These are phyloP conservation scores for Heliconius congener DNA, from an alignment of 1,140 invertebrate genomes.

Conservation along the genomic window DNA sequence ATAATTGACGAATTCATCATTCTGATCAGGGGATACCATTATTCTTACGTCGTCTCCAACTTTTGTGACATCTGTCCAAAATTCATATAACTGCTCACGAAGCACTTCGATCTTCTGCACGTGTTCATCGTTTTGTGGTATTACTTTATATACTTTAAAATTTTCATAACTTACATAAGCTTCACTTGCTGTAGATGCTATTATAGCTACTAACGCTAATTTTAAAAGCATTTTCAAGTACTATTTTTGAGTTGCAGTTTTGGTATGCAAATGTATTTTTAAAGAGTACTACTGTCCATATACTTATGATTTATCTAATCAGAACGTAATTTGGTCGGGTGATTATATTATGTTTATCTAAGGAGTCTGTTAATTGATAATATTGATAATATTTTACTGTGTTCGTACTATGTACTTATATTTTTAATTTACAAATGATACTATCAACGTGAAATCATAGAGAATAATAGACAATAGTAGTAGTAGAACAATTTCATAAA, in stretches of 20 bases:
- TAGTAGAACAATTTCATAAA: too few relatives aligned
- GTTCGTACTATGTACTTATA: too few relatives aligned
- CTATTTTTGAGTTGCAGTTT: not conserved
- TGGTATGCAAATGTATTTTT: not conserved
- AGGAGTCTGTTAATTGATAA: too few relatives aligned
- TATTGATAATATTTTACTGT: too few relatives aligned
- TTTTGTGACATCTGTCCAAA: slow-evolving; percentile 52
- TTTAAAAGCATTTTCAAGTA: slow-evolving; percentile 11
- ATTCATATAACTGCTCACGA: slow-evolving; percentile 52
- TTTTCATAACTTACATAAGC: slow-evolving; percentile 68
- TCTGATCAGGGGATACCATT: slow-evolving; percentile 53
- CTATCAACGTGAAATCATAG: too few relatives aligned
- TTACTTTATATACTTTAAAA: slow-evolving; percentile 79
- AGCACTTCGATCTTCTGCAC: slow-evolving; percentile 54
- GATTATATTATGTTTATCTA: not conserved
- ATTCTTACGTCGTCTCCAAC: slow-evolving; percentile 51
- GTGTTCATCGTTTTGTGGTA: slow-evolving; percentile 58
- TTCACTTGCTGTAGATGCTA: slow-evolving; percentile 29
- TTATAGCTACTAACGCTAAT: slow-evolving; percentile 24
- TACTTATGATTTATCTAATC: not conserved
- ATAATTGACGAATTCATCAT: slow-evolving; percentile 48
- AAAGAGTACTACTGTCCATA: not conserved
- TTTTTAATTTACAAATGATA: too few relatives aligned
- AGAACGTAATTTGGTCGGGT: not conserved
- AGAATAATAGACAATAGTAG: too few relatives aligned